Evolutionary conservation across 2,113 vertebrate species (phyloP), one percentile per base, ranked within the genome.

Genomic region (Hippocampus comes): DNA sequence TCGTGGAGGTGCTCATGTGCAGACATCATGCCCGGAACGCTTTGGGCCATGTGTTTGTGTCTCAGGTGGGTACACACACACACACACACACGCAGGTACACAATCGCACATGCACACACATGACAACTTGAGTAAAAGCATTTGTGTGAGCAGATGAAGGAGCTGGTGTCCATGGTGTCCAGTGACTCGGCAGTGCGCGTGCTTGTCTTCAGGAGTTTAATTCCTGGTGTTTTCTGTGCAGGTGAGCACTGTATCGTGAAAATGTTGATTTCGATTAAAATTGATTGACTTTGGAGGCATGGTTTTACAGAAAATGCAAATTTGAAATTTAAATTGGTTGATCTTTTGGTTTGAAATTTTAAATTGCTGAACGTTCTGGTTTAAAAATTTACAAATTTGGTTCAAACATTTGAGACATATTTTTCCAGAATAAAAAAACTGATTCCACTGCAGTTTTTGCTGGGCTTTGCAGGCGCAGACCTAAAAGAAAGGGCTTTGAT

Each of bases 141-240:
- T 49, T 46, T 17, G 65, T 78, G 65, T 70, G 49, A 77, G 63
- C 57, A 98, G 96, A 92, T 98, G 86, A 93, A 91, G 78, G 83
- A 92, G 2, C 82, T 88, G 72, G 84, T 98, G 86, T 93, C 94
- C 53, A 73, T 56, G 68, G 90, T 98, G 56, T 87, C 88, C 68
- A 82, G 72, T 9, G 94, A 98, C 82, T 79, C 83, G 53, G 86
- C 88, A 0, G 89, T 94, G 11, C 94, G 93, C 0, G 96, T 94
- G 69, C 90, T 97, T 71, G 65, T 99, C 80, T 94, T 99, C 83
- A 94, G 92, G 90, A 99, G 97, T 67, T 86, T 89, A 41, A 93
- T 97, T 55, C 93, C 94, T 21, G 95, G 93, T 1, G 94, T 98
- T 27, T 99, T 99, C 89, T 97, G 96, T 90, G 95, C 97, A 90